These are phyloP conservation scores for Anoura caudifer DNA, from an alignment of 2,113 vertebrate species.

Conservation along the genomic window DNA sequence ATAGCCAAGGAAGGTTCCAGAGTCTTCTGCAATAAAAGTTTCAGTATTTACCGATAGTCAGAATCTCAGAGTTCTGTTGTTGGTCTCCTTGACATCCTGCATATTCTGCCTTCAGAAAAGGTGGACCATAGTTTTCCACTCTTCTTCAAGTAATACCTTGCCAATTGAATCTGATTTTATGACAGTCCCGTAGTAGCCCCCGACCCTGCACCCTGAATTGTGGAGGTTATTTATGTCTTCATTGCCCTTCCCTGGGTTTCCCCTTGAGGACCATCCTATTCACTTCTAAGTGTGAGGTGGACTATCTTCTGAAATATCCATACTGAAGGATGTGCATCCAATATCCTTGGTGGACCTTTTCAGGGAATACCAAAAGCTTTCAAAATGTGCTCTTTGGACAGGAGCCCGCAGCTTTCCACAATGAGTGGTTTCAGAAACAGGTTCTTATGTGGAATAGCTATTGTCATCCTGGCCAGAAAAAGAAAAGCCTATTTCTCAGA, in stretches of 20 bases:
- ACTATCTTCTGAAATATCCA: neutral
- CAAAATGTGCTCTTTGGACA: slow-evolving; percentile 20
- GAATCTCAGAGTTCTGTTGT: neutral
- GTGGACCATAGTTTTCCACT: neutral
- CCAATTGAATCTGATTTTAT: neutral
- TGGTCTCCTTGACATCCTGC: neutral
- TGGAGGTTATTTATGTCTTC: neutral
- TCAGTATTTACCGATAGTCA: neutral
- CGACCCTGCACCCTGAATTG: neutral
- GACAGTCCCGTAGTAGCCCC: no score
- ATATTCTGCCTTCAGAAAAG: neutral
- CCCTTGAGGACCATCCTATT: neutral
- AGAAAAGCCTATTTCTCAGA: slow-evolving; percentile 11
- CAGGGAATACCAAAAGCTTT: neutral
- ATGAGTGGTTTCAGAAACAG: slow-evolving; percentile 36
- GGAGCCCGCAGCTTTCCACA: neutral
- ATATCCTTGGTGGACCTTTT: neutral
- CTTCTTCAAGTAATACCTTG: neutral
- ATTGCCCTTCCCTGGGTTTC: neutral
- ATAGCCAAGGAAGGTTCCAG: neutral
- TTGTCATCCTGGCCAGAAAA: slow-evolving; percentile 14
- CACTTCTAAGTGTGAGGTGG: neutral
- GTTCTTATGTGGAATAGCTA: neutral
- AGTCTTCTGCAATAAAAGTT: neutral
- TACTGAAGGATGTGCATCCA: neutral